Conservation (phyloP, 1,140 invertebrate species). For the Chironomus tepperi region DNA sequence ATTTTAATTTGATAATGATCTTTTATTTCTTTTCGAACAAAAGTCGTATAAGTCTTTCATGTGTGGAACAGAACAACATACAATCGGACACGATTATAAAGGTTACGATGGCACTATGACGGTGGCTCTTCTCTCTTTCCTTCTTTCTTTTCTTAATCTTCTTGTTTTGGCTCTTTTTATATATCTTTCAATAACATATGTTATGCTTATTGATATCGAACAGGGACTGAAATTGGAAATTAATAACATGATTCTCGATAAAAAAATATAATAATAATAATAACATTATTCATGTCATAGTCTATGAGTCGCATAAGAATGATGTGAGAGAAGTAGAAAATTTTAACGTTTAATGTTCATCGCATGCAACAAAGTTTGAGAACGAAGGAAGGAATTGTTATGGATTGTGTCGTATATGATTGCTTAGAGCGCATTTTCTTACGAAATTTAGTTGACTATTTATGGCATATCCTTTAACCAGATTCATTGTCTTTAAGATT, state of each 20-base stretch:
- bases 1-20: constrained; percentile 15
- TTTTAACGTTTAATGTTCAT: background rate
- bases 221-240: background rate
- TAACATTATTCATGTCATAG: background rate
- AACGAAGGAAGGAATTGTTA: no score
- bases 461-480: no score
- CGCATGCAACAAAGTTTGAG: no score
- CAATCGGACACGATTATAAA: constrained; percentile 3
- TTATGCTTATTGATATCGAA: constrained; percentile 1
- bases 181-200: background rate
- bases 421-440: no score
- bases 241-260: constrained; percentile 14
- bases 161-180: background rate
- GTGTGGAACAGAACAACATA: background rate
- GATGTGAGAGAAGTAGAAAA: background rate
- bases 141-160: no score
- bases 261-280: background rate
- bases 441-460: no score
- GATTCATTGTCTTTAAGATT: no score
- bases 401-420: no score
- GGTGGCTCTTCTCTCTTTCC: no score
- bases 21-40: background rate
- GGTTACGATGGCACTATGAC: no score
- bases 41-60: background rate
- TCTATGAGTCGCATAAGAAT: background rate